phyloP scores from a whole-genome alignment of 2,888 invertebrate genomes.

The Ischnus inquisitorius region DNA sequence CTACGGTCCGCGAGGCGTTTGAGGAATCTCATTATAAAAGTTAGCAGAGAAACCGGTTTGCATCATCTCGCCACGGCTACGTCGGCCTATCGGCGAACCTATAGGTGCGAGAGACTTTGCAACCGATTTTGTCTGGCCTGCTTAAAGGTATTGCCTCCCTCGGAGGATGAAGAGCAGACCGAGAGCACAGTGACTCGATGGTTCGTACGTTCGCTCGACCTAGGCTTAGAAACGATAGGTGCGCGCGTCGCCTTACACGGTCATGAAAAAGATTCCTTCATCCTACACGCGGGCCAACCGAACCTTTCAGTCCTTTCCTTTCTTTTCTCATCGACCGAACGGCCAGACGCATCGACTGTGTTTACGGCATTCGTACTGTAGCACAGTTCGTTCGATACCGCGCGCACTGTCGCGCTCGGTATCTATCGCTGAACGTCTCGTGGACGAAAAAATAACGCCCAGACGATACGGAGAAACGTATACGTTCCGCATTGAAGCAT shows the following conservation, averaged over 20 bases:
- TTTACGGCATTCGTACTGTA: not conserved
- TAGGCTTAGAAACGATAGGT: conserved; percentile 17
- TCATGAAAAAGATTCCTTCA: conserved; percentile 61
- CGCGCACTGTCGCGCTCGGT: not conserved
- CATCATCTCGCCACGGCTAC: conserved; percentile 71
- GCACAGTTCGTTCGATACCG: not conserved
- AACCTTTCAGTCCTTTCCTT: conserved; percentile 4
- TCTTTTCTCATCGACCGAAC: not conserved
- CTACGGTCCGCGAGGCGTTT: conserved; percentile 70
- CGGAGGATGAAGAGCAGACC: conserved; percentile 41
- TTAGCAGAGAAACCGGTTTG: conserved; percentile 78
- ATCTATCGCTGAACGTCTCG: not conserved
- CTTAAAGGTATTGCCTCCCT: conserved; percentile 33
- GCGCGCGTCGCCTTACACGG: conserved; percentile 49
- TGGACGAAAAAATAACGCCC: not conserved
- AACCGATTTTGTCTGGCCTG: conserved; percentile 67
- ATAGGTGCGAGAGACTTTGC: conserved; percentile 64
- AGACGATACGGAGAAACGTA: not conserved
- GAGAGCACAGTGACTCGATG: conserved; percentile 36
- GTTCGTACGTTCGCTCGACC: conserved; percentile 35
- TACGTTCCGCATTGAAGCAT: not conserved
- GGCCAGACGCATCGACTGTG: not conserved
- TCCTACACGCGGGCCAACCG: conserved; percentile 44
- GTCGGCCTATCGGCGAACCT: conserved; percentile 57
- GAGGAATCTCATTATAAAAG: conserved; percentile 80